Evolutionary conservation across 2,797 vertebrate species (phyloP), one percentile per base, ranked within the genome.

Genomic region (Rallus crepitans): DNA sequence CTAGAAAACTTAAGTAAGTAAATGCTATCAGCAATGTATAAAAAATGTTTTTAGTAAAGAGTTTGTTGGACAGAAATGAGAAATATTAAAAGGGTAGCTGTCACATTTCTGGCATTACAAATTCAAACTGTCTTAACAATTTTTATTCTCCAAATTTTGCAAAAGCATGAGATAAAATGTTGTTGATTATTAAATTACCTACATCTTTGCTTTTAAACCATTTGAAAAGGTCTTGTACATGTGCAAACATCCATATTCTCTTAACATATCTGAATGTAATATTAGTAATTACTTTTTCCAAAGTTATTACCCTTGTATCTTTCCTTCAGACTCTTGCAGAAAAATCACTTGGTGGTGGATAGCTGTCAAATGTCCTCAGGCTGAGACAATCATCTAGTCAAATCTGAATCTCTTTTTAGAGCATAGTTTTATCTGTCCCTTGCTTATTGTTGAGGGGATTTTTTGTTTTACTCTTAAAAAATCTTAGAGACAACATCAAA

Each of bases 1-100:
- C 98, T 99, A 82, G 99, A 99, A 98, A 99, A 99, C 93, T 98
- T 99, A 85, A 91, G 99, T 99, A 97, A 99, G 99, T 98, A 92
- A 78, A 64, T 35, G 6, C 47, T 69, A 59, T 79, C 40, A 61
- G 33, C 16, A 11, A 37, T 79, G 13, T 25, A 52, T 70, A 72
- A 55, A 55, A 92, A 85, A 52, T 72, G 15, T 60, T 77, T 69
- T 19, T 30, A 61, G 14, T 61, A 55, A 45, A 59, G 35, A 76
- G 31, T 16, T 60, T 82, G 28, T 25, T 66, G 55, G 33, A 61
- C 9, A 40, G 23, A 68, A 56, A 33, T 39, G 9, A 66, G 52
- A 84, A 69, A 64, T 45, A 28, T 15, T 18, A 28, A 31, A 50
- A 69, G 9, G 19, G 53, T 88, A 37, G 37, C 37, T 37, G 37